Evolutionary conservation across 2,113 vertebrate genomes (phyloP), one percentile per base, ranked within the genome.

Genomic region (Bos javanicus): DNA sequence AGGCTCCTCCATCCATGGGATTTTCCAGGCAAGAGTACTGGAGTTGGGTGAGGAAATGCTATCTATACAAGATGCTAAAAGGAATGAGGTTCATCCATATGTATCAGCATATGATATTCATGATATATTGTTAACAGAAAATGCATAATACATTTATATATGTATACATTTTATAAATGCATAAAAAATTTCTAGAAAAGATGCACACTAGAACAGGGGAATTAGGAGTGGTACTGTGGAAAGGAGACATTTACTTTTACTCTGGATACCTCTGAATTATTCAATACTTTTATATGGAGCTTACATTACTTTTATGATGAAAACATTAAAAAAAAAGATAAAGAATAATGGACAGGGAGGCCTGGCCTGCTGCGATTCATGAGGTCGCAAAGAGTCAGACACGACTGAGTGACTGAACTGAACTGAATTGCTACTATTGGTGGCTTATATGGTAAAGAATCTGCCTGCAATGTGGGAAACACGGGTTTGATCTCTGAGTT

Each of bases 221-320:
- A 4, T 43, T 95, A 6, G 11, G 43, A 67, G 23, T 83, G 54
- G n/a, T 87, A 33, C 5, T 67, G 15, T 84, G 36, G 50, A 67
- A 93, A 86, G 43, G 39, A 5, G 21, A 84, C 19, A 60, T 80
- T 87, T 91, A 23, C 16, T 84, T 97, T 93, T 94, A 93, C 30
- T 85, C 21, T 62, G 87, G 13, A 81, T 71, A 85, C 7, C 7
- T 92, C 54, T 95, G 71, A 90, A 92, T 83, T 81, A 76, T 90
- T 82, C 39, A 93, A 50, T 83, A 92, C 19, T 90, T 87, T 90
- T 67, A 89, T 23, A 56, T 46, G 26, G 59, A 87, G 23, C n/a
- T 90, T 92, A 15, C 19, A 59, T 82, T 94, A 64, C 36, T 81
- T 87, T 93, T 81, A 91, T 85, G 81, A 94, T 85, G 67, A 91